Conservation (phyloP, 2,797 vertebrate genomes). For the Spizella passerina region DNA sequence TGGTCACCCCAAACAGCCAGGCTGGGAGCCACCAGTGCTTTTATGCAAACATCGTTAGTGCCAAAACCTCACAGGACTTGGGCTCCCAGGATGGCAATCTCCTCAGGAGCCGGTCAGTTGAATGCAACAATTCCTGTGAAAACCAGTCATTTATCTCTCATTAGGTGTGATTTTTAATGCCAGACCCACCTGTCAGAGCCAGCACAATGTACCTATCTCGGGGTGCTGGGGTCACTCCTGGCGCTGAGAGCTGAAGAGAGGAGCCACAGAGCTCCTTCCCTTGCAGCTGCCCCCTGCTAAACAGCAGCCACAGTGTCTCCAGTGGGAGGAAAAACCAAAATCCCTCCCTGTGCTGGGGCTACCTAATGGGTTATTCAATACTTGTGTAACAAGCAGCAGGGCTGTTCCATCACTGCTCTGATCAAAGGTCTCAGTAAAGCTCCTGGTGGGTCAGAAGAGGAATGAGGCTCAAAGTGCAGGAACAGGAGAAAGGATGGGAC, state of each 20-base stretch:
- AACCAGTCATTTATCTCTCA: background rate
- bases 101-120: background rate
- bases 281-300: background rate
- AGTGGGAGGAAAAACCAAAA: background rate
- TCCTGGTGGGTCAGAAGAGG: background rate
- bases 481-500: background rate
- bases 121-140: background rate
- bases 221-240: too few species aligned
- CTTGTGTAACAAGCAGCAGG: background rate
- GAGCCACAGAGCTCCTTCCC: background rate
- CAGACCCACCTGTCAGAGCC: background rate
- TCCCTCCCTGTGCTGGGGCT: background rate
- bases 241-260: background rate
- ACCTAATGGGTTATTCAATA: background rate
- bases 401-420: accelerated
- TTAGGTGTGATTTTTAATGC: background rate
- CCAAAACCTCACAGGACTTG: background rate
- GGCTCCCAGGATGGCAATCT: background rate
- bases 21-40: background rate
- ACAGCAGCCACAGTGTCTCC: background rate
- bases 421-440: background rate
- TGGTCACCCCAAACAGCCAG: too few species aligned
- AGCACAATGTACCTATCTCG: accelerated
- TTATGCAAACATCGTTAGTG: background rate
- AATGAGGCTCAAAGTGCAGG: background rate